Evolutionary conservation across 2,113 vertebrate species (phyloP), one percentile per base, ranked within the genome.

Genomic region (Argyrosomus japonicus): DNA sequence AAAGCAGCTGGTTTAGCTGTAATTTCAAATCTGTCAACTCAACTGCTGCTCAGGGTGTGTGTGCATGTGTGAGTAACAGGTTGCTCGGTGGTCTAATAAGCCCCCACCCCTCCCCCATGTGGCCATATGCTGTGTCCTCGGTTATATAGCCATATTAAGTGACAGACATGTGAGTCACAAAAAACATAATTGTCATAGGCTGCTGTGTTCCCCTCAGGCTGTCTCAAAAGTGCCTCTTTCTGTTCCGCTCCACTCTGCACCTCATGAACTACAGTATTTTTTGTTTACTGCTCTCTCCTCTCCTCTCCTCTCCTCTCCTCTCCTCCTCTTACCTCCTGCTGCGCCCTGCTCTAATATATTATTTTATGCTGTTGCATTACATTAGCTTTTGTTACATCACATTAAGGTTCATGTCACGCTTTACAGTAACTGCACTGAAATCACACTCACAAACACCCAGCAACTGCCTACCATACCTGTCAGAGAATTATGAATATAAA

Each of bases 11-110:
- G 29, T 79, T 62, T 63, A 84, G 67, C 48, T 82, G 57, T 86
- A 83, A 84, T 92, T 91, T 88, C 27, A 88, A 89, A 84, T 77
- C 85, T 78, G 71, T 77, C 86, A 68, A 40, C 68, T 84, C 83
- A 70, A 78, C 53, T 51, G 78, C 70, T 47, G 74, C 75, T 79
- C 45, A 40, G 48, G 36, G 70, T 81, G 54, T 65, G 51, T 43
- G 19, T 75, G 60, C 17, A 27, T 23, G 17, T 51, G 62, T 72
- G 54, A 75, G 17, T 71, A 82, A 82, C 71, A 73, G 70, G 82
- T 83, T 77, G 50, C 67, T 74, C 58, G 65, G 58, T 84, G 62
- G 72, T 79, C 79, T 53, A 68, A 14, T 72, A 68, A 80, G 70
- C 51, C 47, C 53, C 36, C 7, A 40, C 8, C 36, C 25, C 25